phyloP scores from a whole-genome alignment of 2,888 invertebrate species.

The Spodoptera littoralis region DNA sequence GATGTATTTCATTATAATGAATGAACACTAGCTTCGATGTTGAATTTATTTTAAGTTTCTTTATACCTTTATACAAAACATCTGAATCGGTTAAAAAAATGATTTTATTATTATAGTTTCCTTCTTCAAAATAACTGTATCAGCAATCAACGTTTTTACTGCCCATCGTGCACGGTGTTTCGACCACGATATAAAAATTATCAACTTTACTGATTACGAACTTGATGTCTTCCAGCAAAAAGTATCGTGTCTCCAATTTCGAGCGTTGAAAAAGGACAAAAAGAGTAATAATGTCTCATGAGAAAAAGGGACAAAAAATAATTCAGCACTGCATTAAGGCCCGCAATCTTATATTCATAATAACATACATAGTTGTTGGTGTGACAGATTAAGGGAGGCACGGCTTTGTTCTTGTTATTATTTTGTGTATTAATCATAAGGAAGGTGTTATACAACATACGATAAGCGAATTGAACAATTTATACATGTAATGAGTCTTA shows the following conservation, averaged over 20 bases:
- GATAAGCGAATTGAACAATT: constrained; percentile 7
- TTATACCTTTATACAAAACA: too few species aligned
- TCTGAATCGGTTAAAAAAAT: not conserved
- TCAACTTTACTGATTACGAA: constrained; percentile 39
- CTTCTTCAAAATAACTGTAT: constrained; percentile 32
- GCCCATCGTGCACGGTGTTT: not conserved
- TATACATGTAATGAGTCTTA: too few species aligned
- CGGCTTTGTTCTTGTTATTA: constrained; percentile 24
- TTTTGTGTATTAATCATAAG: constrained; percentile 6
- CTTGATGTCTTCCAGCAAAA: constrained; percentile 58
- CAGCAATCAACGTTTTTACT: constrained; percentile 28
- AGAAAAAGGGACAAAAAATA: constrained; percentile 32
- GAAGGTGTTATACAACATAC: not conserved
- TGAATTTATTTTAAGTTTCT: too few species aligned
- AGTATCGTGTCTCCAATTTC: constrained; percentile 57
- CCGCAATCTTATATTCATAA: constrained; percentile 13
- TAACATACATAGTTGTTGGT: constrained; percentile 12
- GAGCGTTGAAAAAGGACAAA: constrained; percentile 39
- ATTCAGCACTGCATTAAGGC: constrained; percentile 21
- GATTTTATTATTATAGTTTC: constrained; percentile 35
- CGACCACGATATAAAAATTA: constrained; percentile 36
- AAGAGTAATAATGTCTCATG: constrained; percentile 15
- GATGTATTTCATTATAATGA: too few species aligned
- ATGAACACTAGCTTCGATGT: too few species aligned
- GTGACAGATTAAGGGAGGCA: constrained; percentile 15